phyloP scores from a whole-genome alignment of 2,797 vertebrate species.

The Centropyge bicolor region DNA sequence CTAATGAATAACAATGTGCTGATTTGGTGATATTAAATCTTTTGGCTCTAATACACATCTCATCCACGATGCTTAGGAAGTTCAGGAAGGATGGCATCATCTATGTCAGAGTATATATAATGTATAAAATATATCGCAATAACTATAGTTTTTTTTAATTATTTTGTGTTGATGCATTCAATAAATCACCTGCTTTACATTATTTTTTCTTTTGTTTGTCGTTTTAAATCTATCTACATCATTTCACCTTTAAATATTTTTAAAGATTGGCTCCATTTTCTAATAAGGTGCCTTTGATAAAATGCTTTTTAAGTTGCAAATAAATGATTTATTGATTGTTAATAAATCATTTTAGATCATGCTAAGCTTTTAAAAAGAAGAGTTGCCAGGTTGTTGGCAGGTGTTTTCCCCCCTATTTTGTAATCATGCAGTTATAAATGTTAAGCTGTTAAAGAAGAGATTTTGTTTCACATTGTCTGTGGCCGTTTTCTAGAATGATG shows the following conservation, averaged over 20 bases:
- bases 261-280: background rate
- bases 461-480: background rate
- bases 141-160: background rate
- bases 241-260: background rate
- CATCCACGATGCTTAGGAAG: constrained; percentile 65
- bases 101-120: background rate
- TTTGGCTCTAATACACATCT: constrained; percentile 83
- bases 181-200: rapidly evolving
- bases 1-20: constrained; percentile 89
- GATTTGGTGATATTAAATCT: constrained; percentile 87
- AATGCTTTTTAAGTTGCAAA: background rate
- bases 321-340: background rate
- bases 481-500: background rate
- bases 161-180: background rate
- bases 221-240: background rate
- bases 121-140: background rate
- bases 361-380: background rate
- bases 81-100: constrained; percentile 44
- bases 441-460: background rate
- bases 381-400: background rate
- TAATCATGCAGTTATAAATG: background rate
- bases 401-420: background rate
- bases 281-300: background rate
- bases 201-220: background rate
- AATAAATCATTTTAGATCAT: background rate